Conservation (phyloP, 2,888 invertebrate species). For the Pheosia gnoma region DNA sequence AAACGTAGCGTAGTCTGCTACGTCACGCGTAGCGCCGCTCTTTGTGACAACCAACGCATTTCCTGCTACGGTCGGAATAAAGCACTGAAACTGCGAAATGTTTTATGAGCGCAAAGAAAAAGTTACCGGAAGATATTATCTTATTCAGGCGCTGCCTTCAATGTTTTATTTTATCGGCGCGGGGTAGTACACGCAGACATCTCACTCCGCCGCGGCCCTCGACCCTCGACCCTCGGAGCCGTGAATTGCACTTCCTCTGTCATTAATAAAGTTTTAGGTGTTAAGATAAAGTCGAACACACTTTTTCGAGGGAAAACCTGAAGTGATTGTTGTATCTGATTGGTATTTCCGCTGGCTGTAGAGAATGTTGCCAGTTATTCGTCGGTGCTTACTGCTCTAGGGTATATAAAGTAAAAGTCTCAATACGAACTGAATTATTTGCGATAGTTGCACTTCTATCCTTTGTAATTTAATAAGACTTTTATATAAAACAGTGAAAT, state of each 20-base stretch:
- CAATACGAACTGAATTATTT: no score
- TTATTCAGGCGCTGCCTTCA: conserved; percentile 40
- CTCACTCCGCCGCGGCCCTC: conserved; percentile 20
- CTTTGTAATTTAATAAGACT: no score
- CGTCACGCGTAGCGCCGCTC: conserved; percentile 20
- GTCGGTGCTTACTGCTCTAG: no score
- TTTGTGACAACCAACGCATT: not conserved
- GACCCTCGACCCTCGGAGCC: conserved; percentile 2
- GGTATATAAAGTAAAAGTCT: no score
- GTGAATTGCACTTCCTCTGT: conserved; percentile 35
- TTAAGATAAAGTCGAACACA: conserved; percentile 25
- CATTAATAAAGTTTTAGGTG: conserved; percentile 30
- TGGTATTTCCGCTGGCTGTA: not conserved
- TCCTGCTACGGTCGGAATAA: conserved; percentile 39
- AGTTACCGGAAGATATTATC: conserved; percentile 43
- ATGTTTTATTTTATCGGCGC: conserved; percentile 42
- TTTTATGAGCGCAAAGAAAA: conserved; percentile 60
- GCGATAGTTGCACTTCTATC: no score
- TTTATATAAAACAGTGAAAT: no score
- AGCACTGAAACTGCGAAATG: conserved; percentile 56
- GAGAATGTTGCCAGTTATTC: no score
- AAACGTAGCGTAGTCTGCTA: conserved; percentile 4
- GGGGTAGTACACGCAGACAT: conserved; percentile 28
- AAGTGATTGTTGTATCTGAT: not conserved
- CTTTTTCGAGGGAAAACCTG: not conserved